Evolutionary conservation across 35 echinoderm and acorn worm genomes (phyloP).

Genomic region (Antedon bifida): DNA sequence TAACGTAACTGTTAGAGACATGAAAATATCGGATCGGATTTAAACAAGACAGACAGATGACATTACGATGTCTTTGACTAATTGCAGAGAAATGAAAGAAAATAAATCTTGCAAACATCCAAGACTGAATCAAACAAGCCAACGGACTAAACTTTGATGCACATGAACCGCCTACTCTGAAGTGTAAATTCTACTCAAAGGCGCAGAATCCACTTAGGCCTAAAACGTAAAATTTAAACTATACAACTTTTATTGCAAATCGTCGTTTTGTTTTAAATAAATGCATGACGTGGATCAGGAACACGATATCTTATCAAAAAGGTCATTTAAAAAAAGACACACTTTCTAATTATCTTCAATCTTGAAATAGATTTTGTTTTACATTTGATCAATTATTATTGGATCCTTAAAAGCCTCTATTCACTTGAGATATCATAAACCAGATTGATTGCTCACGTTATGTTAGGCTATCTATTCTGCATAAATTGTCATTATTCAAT

Average conservation of each 20-base stretch:
- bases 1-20: no score
- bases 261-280: neutral
- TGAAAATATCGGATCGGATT: no score
- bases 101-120: no score
- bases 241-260: neutral
- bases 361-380: neutral
- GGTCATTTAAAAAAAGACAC: neutral
- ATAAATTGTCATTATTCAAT: no score
- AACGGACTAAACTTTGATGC: no score
- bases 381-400: neutral
- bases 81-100: no score
- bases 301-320: neutral
- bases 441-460: neutral
- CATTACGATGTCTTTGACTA: no score
- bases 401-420: neutral
- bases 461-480: neutral
- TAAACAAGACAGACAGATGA: no score
- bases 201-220: neutral
- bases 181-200: neutral
- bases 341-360: neutral
- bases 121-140: no score
- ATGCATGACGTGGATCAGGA: neutral
- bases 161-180: no score
- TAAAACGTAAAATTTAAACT: neutral
- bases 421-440: neutral